These are phyloP conservation scores for Muscidifurax raptorellus DNA, from an alignment of 1,140 invertebrate species.

Conservation along the genomic window DNA sequence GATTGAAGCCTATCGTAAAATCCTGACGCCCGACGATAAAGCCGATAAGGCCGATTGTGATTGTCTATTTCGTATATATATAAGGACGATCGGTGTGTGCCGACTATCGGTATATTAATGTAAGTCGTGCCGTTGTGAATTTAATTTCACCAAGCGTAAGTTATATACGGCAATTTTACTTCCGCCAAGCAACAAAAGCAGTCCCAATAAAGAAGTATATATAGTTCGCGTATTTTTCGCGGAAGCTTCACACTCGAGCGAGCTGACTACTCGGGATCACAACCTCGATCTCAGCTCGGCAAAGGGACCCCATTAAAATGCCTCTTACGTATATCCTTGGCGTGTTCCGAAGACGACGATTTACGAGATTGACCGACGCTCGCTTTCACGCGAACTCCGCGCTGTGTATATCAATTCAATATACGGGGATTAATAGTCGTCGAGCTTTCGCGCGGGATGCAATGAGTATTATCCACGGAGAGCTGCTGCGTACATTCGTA, in stretches of 20 bases:
- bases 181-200: too few species aligned
- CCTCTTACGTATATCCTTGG: not conserved
- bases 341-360: not conserved
- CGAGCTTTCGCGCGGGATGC: too few species aligned
- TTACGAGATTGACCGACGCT: not conserved
- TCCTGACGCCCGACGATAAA: not conserved
- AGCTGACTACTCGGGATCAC: not conserved
- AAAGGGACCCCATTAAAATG: not conserved
- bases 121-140: too few species aligned
- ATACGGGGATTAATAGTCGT: too few species aligned
- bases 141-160: too few species aligned
- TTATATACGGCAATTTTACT: too few species aligned
- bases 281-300: not conserved
- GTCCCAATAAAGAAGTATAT: not conserved
- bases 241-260: not conserved
- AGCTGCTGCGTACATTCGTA: too few species aligned
- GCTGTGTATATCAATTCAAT: too few species aligned
- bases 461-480: too few species aligned
- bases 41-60: not conserved
- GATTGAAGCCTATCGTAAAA: slow-evolving; percentile 15
- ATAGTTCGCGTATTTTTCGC: not conserved
- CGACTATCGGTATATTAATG: too few species aligned
- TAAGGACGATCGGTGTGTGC: too few species aligned
- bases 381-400: not conserved
- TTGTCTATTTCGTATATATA: not conserved